A percentile compares a stretch with the other conserved stretches of the same genome.
Conservation (phyloP, 1,140 invertebrate genomes). For the Dreissena rostriformis region DNA sequence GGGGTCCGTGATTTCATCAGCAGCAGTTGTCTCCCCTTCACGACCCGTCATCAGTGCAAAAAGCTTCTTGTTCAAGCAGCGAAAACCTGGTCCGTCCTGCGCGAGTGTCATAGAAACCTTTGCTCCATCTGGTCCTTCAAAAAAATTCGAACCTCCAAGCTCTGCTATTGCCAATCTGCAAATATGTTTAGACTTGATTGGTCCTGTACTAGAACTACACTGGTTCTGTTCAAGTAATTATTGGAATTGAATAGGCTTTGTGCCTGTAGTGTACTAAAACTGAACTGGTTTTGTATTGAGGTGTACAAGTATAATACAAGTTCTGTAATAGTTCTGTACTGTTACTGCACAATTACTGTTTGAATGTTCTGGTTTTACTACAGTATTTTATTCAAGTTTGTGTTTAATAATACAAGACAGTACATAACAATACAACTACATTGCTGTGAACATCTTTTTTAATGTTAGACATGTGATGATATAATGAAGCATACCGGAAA, state of each 20-base stretch:
- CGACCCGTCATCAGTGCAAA: no score
- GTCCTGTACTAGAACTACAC: no score
- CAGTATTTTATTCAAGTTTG: background rate
- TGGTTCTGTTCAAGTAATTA: background rate
- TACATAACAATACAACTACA: background rate
- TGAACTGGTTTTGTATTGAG: background rate
- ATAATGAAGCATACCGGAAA: slow-evolving; percentile 6
- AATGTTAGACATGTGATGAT: background rate
- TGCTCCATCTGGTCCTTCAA: background rate
- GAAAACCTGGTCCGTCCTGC: no score
- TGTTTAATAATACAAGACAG: background rate
- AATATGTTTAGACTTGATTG: background rate
- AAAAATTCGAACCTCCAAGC: background rate
- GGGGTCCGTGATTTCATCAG: no score
- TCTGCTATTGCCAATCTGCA: background rate
- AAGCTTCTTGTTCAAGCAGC: no score
- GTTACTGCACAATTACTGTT: background rate
- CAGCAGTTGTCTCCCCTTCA: no score
- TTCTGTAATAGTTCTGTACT: background rate
- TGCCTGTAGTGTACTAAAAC: no score
- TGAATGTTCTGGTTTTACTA: background rate
- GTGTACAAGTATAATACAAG: background rate
- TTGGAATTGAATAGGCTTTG: background rate
- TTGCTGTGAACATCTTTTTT: background rate
- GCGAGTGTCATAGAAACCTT: no score